Percentiles rank a stretch among this genome's conserved stretches.
Evolutionary conservation across 2,797 vertebrate species (phyloP).

Genomic region (Sebastolobus alascanus): DNA sequence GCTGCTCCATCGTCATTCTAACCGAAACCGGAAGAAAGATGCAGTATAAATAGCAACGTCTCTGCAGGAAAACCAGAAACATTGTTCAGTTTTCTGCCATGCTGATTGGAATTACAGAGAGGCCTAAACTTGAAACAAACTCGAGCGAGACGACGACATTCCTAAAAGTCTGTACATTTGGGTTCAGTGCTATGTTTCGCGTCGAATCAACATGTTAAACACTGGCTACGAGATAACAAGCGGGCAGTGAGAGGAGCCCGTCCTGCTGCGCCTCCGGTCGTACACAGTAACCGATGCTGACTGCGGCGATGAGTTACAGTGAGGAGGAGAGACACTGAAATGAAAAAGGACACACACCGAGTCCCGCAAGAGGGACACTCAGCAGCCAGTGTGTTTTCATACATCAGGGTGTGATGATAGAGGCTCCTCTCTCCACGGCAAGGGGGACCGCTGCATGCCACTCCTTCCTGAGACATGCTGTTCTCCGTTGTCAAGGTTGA

Average conservation of each 20-base stretch:
- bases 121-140: not conserved
- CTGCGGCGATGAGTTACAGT: conserved; percentile 8
- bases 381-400: conserved; percentile 5
- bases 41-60: not conserved
- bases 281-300: conserved; percentile 18
- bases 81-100: not conserved
- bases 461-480: conserved; percentile 39
- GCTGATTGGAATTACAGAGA: not conserved
- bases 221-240: conserved; percentile 19
- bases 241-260: not conserved
- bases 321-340: conserved; percentile 28
- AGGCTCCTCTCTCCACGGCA: conserved; percentile 21
- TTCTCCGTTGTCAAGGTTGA: conserved; percentile 66
- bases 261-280: conserved; percentile 11
- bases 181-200: conserved; percentile 1
- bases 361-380: conserved; percentile 14
- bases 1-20: not conserved
- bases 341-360: conserved; percentile 45
- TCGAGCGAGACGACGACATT: not conserved
- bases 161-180: not conserved
- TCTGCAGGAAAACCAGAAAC: not conserved
- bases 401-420: conserved; percentile 27
- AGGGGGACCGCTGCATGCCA: conserved; percentile 38
- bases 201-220: not conserved
- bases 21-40: conserved; percentile 8